Evolutionary conservation across 2,113 vertebrate species (phyloP), one percentile per base, ranked within the genome.

Genomic region (Echinops telfairi): DNA sequence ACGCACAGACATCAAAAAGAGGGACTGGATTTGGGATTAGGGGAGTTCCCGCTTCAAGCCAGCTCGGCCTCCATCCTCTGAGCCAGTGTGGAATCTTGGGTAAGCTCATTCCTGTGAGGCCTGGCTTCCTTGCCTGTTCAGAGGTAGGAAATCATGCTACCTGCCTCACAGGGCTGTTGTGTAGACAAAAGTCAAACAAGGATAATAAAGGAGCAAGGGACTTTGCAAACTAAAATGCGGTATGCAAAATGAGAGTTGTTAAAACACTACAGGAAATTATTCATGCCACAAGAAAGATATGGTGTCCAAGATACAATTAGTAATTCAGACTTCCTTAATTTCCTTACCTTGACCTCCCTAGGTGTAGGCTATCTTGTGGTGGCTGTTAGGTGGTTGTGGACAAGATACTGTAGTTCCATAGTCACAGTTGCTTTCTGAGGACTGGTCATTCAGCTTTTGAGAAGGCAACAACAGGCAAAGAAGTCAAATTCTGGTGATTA

Each of bases 401-500:
- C 25, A 91, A 73, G 62, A 33, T n/a, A n/a, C n/a, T n/a, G n/a
- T 57, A 70, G 60, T 81, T 36, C 29, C 7, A 31, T 31, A 47
- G 68, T 89, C 43, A 81, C 4, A 71, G 43, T 47, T 47, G 43
- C 43, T 47, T 47, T 47, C 43, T 10, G 5, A 47, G 53, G 43
- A 71, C 71, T 92, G 73, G 19, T 81, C 25, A 62, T 88, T 87
- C 17, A 16, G 71, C 38, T 92, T 93, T 66, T 89, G 87, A 83
- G 83, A 94, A 83, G 58, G 83, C 70, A 36, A 6, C 66, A 95
- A 85, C 0, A 20, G 58, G 29, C 9, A 60, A 95, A 85, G 87
- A 89, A 86, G 25, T 81, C 36, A 71, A 27, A 90, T 86, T 93
- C 81, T 86, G 40, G 76, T 83, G n/a, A 83, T n/a, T 90, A 92